A percentile compares a stretch with the other conserved stretches of the same genome.
phyloP scores from a whole-genome alignment of 35 echinoderm and acorn worm genomes.

The Nesometra sesokonis region DNA sequence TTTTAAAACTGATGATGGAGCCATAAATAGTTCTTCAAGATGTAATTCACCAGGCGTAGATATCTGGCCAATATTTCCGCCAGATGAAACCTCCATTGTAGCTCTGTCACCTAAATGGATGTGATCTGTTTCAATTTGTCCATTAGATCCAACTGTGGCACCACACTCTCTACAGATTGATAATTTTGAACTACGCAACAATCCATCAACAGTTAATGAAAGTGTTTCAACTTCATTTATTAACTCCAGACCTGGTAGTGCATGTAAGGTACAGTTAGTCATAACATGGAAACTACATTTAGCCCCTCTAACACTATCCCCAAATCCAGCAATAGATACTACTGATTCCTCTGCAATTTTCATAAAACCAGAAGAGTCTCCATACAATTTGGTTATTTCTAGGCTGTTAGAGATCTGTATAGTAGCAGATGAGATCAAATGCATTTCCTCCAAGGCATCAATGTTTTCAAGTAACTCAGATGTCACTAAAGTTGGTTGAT shows the following conservation, averaged over 20 bases:
- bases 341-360: not conserved
- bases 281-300: slow-evolving; percentile 16
- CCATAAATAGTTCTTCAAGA: slow-evolving; percentile 17
- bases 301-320: slow-evolving; percentile 14
- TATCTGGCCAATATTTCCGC: not conserved
- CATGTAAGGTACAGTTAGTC: not conserved
- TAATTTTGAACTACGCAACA: not conserved
- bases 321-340: slow-evolving; percentile 9
- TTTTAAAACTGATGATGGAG: not conserved
- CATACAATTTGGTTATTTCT: slow-evolving; percentile 13
- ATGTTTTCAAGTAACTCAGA: slow-evolving; percentile 8
- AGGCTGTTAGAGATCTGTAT: slow-evolving; percentile 4
- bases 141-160: not conserved
- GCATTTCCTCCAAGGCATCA: slow-evolving; percentile 18
- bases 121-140: not conserved
- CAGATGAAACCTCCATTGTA: not conserved
- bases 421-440: slow-evolving; percentile 19
- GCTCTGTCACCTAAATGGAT: not conserved
- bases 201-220: not conserved
- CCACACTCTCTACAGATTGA: not conserved
- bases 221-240: not conserved
- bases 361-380: slow-evolving; percentile 46
- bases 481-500: slow-evolving; percentile 15
- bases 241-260: not conserved
- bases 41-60: not conserved